Percentiles rank a stretch among this genome's conserved stretches.
phyloP scores from a whole-genome alignment of 2,113 vertebrate genomes.

The Leucopsar rothschildi region DNA sequence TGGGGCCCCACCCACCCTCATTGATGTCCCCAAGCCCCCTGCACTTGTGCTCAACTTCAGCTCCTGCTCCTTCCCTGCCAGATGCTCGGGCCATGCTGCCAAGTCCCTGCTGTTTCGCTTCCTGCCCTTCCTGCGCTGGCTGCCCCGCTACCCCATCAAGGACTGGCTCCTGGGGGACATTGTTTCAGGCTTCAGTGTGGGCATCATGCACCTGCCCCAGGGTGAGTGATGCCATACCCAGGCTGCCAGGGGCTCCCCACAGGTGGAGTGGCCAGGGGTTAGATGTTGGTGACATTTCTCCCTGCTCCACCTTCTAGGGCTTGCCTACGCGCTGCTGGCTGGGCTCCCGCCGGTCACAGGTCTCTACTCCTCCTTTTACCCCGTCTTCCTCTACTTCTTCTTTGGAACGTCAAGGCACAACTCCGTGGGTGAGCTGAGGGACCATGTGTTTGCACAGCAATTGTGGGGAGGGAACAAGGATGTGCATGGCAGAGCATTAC shows the following conservation, averaged over 20 bases:
- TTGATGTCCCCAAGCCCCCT: neutral
- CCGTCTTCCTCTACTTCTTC: slow-evolving; percentile 88
- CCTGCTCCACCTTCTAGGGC: slow-evolving; percentile 69
- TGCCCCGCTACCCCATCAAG: slow-evolving; percentile 84
- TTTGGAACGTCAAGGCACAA: slow-evolving; percentile 93
- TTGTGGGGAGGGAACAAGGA: neutral
- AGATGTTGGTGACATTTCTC: neutral
- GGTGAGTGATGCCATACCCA: slow-evolving; percentile 67
- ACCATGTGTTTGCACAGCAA: neutral
- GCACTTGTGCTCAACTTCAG: neutral
- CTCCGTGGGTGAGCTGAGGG: slow-evolving; percentile 83
- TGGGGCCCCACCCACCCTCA: too few species aligned
- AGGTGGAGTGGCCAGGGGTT: neutral
- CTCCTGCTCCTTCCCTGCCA: slow-evolving; percentile 31
- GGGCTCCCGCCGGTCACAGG: slow-evolving; percentile 85
- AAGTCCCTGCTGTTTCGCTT: slow-evolving; percentile 67
- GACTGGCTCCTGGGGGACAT: slow-evolving; percentile 86
- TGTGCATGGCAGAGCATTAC: neutral
- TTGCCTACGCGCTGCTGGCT: slow-evolving; percentile 91
- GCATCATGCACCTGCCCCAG: slow-evolving; percentile 94
- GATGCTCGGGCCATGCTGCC: slow-evolving; percentile 77
- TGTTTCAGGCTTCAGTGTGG: slow-evolving; percentile 86
- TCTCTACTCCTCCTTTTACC: slow-evolving; percentile 91
- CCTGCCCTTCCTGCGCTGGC: slow-evolving; percentile 85
- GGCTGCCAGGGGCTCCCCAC: neutral